Evolutionary conservation across 1,140 invertebrate species (phyloP).

Genomic region (Cydia fagiglandana): DNA sequence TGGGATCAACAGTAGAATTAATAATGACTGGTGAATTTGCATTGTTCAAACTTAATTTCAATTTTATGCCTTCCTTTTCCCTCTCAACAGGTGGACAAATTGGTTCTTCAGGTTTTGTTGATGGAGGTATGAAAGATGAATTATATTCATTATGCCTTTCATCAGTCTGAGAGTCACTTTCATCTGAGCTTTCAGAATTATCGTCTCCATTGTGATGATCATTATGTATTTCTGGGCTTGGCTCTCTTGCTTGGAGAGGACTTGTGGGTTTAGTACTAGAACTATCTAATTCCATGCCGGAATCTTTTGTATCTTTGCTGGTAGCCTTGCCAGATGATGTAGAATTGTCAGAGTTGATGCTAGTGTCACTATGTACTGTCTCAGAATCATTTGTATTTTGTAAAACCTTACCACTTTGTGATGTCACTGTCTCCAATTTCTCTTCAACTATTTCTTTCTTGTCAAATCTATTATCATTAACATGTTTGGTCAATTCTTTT

Average conservation of each 20-base stretch:
- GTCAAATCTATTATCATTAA: slow-evolving; percentile 43
- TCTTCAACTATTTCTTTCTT: slow-evolving; percentile 55
- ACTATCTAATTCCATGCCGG: slow-evolving; percentile 52
- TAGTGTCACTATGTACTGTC: slow-evolving; percentile 56
- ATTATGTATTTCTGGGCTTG: slow-evolving; percentile 39
- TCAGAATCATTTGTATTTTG: slow-evolving; percentile 49
- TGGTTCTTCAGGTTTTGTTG: slow-evolving; percentile 48
- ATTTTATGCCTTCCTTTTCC: slow-evolving; percentile 65
- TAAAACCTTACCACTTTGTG: slow-evolving; percentile 47
- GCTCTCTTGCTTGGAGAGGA: slow-evolving; percentile 42
- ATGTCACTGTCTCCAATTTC: slow-evolving; percentile 55
- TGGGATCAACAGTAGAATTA: slow-evolving; percentile 73
- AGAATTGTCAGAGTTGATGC: slow-evolving; percentile 60
- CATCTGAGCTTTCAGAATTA: slow-evolving; percentile 56
- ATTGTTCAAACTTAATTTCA: slow-evolving; percentile 73
- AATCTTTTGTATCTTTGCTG: slow-evolving; percentile 51
- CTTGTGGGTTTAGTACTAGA: slow-evolving; percentile 46
- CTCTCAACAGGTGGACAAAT: slow-evolving; percentile 48
- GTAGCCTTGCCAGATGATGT: slow-evolving; percentile 51
- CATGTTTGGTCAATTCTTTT: slow-evolving; percentile 48
- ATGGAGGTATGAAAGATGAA: slow-evolving; percentile 40
- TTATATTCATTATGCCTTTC: slow-evolving; percentile 40
- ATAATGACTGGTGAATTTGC: slow-evolving; percentile 74
- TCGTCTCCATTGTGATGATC: slow-evolving; percentile 65
- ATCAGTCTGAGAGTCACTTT: slow-evolving; percentile 54